Conservation (phyloP, 2,113 vertebrate species). For the Cyprinodon tularosa region DNA sequence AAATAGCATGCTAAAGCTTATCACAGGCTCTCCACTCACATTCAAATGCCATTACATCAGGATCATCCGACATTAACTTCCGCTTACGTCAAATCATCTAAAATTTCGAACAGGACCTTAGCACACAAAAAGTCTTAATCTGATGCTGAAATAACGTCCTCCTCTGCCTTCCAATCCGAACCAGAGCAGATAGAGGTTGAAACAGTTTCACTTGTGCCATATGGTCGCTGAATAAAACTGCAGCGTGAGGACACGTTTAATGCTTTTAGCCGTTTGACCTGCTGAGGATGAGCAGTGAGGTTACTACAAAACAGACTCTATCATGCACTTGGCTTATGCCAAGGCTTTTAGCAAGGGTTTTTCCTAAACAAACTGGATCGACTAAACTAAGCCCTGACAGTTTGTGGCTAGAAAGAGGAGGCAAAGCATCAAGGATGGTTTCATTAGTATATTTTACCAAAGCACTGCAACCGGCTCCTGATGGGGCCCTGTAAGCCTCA, state of each 20-base stretch:
- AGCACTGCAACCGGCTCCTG: neutral
- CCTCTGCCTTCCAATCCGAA: neutral
- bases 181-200: neutral
- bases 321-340: constrained; percentile 1
- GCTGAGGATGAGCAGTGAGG: constrained; percentile 38
- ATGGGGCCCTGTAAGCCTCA: neutral
- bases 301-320: constrained; percentile 18
- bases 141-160: constrained; percentile 11
- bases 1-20: constrained; percentile 67
- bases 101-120: constrained; percentile 17
- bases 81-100: constrained; percentile 41
- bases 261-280: constrained; percentile 58
- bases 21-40: constrained; percentile 62
- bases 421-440: neutral
- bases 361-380: constrained; percentile 38
- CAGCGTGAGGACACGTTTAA: constrained; percentile 47
- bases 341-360: constrained; percentile 19
- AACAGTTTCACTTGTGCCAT: constrained; percentile 37
- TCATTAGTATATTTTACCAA: neutral
- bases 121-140: neutral
- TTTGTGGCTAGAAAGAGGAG: constrained; percentile 20
- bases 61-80: constrained; percentile 68
- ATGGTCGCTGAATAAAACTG: constrained; percentile 33
- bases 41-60: constrained; percentile 71
- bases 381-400: constrained; percentile 35